Conservation (phyloP, 2,113 vertebrate species). For the Galeopterus variegatus region DNA sequence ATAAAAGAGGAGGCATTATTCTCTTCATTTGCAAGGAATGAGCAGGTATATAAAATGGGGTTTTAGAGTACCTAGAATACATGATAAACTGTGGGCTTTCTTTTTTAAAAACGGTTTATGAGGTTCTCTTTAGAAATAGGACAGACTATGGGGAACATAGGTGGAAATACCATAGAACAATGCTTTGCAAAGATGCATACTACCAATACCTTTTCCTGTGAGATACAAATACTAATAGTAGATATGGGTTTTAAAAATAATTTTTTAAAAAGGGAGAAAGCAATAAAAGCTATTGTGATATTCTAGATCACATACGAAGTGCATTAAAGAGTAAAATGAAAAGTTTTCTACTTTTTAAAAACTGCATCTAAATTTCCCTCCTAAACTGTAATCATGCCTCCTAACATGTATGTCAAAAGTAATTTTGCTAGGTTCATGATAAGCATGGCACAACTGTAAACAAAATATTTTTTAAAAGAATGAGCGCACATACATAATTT, state of each 20-base stretch:
- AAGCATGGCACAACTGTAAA: neutral
- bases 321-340: neutral
- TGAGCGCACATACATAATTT: neutral
- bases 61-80: neutral
- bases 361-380: slow-evolving; percentile 31
- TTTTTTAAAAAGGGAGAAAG: slow-evolving; percentile 40
- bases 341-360: slow-evolving; percentile 45
- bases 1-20: neutral
- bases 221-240: slow-evolving; percentile 40
- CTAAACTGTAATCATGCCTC: neutral
- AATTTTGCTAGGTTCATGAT: neutral
- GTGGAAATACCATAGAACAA: slow-evolving; percentile 13
- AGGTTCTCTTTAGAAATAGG: slow-evolving; percentile 41
- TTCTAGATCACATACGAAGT: slow-evolving; percentile 26
- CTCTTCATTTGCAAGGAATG: slow-evolving; percentile 39
- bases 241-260: neutral
- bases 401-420: slow-evolving; percentile 31
- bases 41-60: neutral
- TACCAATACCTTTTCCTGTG: neutral
- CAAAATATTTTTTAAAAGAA: slow-evolving; percentile 46
- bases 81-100: slow-evolving; percentile 29
- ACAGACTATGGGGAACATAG: neutral
- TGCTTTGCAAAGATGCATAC: neutral
- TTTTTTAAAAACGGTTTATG: slow-evolving; percentile 42
- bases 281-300: slow-evolving; percentile 31